These are phyloP conservation scores for Podarcis siculus DNA, from an alignment of 2,797 vertebrate genomes.

Conservation along the genomic window DNA sequence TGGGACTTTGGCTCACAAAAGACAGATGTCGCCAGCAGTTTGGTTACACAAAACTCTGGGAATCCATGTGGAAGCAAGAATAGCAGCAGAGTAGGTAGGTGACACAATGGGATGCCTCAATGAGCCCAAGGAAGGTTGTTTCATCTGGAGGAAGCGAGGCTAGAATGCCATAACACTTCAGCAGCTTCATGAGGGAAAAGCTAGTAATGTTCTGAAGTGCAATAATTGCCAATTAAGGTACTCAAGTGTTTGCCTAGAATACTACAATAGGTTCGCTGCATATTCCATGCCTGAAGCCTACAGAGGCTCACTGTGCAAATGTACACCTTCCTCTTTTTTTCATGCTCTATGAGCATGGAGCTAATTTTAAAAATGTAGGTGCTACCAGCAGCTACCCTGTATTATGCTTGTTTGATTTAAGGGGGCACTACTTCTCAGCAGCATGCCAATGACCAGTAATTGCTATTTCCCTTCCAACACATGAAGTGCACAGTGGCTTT, in stretches of 20 bases:
- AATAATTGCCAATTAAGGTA: neutral
- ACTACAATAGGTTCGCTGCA: neutral
- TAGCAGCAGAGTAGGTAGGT: neutral
- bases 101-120: neutral
- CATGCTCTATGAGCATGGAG: neutral
- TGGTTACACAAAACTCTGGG: neutral
- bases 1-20: neutral
- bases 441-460: constrained; percentile 26
- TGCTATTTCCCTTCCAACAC: constrained; percentile 21
- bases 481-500: constrained; percentile 44
- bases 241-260: neutral
- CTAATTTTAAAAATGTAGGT: neutral
- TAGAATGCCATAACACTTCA: neutral
- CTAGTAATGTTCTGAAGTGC: neutral
- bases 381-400: neutral
- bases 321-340: neutral
- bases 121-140: neutral
- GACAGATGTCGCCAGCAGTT: neutral
- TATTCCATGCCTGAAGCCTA: neutral
- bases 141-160: neutral
- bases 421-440: neutral
- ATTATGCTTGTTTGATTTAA: neutral
- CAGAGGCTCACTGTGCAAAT: neutral
- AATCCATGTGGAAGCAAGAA: neutral
- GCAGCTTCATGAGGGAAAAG: neutral